Percentiles rank a stretch among this genome's conserved stretches.
These are phyloP conservation scores for Mylabris phalerata DNA, from an alignment of 1,140 invertebrate genomes.

Conservation along the genomic window DNA sequence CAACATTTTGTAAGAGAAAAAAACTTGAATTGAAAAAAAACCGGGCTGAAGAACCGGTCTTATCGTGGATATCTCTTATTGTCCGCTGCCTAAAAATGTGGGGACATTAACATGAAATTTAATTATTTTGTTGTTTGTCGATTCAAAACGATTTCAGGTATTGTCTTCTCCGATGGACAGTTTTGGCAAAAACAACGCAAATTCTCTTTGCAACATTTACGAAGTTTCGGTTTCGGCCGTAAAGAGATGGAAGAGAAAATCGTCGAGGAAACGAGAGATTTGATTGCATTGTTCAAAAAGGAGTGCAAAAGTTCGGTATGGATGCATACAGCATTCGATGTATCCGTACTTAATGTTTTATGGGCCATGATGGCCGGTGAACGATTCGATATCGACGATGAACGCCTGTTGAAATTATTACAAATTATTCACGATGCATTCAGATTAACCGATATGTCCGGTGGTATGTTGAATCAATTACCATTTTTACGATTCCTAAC, in stretches of 20 bases:
- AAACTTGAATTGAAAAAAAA: neutral
- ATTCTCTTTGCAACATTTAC: constrained; percentile 53
- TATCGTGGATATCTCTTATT: constrained; percentile 5
- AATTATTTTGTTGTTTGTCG: neutral
- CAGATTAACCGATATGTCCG: constrained; percentile 55
- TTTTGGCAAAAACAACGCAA: constrained; percentile 57
- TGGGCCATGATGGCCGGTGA: constrained; percentile 64
- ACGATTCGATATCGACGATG: constrained; percentile 51
- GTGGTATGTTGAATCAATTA: constrained; percentile 58
- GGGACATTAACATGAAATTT: neutral
- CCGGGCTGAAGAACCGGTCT: constrained; percentile 5
- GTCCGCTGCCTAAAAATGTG: neutral
- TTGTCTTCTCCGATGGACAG: constrained; percentile 50
- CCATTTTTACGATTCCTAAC: constrained; percentile 56
- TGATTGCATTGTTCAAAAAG: constrained; percentile 42
- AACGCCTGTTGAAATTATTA: constrained; percentile 46
- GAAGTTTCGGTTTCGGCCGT: constrained; percentile 55
- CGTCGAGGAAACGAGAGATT: constrained; percentile 49
- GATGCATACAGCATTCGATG: constrained; percentile 51
- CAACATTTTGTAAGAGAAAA: neutral
- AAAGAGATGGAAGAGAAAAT: constrained; percentile 52
- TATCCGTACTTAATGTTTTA: constrained; percentile 61
- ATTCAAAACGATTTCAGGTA: neutral
- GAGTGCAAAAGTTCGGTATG: constrained; percentile 37
- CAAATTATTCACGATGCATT: constrained; percentile 51